Evolutionary conservation across 2,888 invertebrate genomes (phyloP), one percentile per base, ranked within the genome.

Genomic region (Eupeodes latifasciatus): DNA sequence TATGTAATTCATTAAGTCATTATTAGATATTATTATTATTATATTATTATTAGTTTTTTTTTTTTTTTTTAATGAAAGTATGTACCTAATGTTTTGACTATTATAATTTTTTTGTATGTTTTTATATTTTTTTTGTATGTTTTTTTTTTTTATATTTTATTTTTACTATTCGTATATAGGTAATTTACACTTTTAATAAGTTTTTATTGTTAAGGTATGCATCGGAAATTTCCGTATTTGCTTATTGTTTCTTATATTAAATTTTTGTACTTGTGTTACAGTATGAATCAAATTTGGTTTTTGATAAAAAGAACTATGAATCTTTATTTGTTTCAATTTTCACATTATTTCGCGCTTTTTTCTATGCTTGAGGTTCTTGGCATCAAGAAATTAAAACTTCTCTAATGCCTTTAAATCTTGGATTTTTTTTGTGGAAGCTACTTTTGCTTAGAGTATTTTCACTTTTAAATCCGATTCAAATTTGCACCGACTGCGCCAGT

Each of bases 321-420:
- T 36, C 36, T 7, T 36, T 36, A 6, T 36, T 36, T 36, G 36
- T 36, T 36, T 16, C 5, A 55, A 16, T 55, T n/a, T 55, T 55
- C 55, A 16, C 55, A 55, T 14, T 16, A 16, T 16, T 55, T 57
- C 27, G 57, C 10, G 57, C 5, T 57, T 57, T 57, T 57, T 57
- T 10, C 10, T 57, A 57, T 27, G 27, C 57, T 55, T 55, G 57
- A 57, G 57, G 57, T 57, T 57, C 57, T 57, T 57, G 57, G 57
- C 57, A 57, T 27, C 57, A 57, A 57, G 57, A 57, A 27, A 27
- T 27, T 27, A 57, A 57, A 19, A 27, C 57, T 57, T 57, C 57
- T 27, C 27, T 27, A 57, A 27, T 57, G 57, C 57, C 27, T 57
- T 57, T 27, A 57, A 57, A 57, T 57, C 27, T 57, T 57, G 27